phyloP scores from a whole-genome alignment of 2,113 vertebrate species.

The Peucedramus taeniatus region DNA sequence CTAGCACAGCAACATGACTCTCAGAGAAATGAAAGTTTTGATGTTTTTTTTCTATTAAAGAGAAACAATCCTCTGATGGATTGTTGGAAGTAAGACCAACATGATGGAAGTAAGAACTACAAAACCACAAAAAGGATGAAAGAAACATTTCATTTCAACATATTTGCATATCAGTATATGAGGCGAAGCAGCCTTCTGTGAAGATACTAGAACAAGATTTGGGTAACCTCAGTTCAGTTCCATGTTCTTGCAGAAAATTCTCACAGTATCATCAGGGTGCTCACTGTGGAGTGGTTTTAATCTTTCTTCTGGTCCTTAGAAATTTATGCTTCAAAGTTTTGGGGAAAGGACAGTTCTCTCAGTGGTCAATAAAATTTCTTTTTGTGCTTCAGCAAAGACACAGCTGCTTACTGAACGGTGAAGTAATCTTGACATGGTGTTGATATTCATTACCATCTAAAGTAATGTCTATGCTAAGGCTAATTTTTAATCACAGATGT shows the following conservation, averaged over 20 bases:
- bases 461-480: background rate
- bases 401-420: background rate
- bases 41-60: background rate
- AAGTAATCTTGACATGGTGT: background rate
- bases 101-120: background rate
- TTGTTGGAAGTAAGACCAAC: too few relatives aligned
- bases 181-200: background rate
- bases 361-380: background rate
- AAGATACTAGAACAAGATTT: background rate
- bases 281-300: background rate
- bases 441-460: background rate
- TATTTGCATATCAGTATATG: background rate
- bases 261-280: fast-evolving
- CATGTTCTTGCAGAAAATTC: background rate
- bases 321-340: background rate
- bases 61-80: background rate
- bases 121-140: background rate
- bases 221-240: background rate
- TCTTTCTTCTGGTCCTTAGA: background rate
- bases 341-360: background rate
- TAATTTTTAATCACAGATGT: background rate
- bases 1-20: background rate
- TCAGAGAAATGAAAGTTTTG: background rate
- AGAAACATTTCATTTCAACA: background rate
- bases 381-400: background rate